Conservation (phyloP, 2,797 vertebrate species). For the Sebastes miniatus region DNA sequence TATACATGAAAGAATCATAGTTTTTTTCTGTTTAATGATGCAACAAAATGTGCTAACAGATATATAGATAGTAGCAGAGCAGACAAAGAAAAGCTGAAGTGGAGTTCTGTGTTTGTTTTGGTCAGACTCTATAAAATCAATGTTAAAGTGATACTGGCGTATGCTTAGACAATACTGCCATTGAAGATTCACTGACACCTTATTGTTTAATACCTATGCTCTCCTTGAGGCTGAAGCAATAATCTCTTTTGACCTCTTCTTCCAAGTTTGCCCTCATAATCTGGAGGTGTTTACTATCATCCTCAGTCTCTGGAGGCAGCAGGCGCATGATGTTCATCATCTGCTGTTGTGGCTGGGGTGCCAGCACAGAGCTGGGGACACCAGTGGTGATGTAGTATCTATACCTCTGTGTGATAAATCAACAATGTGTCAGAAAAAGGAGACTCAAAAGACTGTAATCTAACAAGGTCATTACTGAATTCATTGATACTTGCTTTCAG, state of each 20-base stretch:
- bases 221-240: slow-evolving; percentile 84
- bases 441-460: background rate
- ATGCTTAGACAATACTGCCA: background rate
- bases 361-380: slow-evolving; percentile 82
- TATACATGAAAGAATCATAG: background rate
- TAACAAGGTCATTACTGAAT: background rate
- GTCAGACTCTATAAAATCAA: background rate
- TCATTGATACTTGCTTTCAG: slow-evolving; percentile 78
- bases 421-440: background rate
- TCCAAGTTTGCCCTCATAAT: slow-evolving; percentile 66
- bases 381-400: slow-evolving; percentile 84
- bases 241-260: slow-evolving; percentile 84
- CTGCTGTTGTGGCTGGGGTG: slow-evolving; percentile 77
- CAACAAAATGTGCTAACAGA: background rate
- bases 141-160: background rate
- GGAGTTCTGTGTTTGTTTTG: background rate
- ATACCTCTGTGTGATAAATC: slow-evolving; percentile 82
- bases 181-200: background rate
- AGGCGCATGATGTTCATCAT: slow-evolving; percentile 79
- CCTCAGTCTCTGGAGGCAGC: slow-evolving; percentile 69
- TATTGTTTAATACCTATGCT: slow-evolving; percentile 81
- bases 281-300: slow-evolving; percentile 52
- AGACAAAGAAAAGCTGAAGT: background rate
- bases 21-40: background rate
- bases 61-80: background rate